Conservation (phyloP, 2,113 vertebrate species). For the Camelus bactrianus region DNA sequence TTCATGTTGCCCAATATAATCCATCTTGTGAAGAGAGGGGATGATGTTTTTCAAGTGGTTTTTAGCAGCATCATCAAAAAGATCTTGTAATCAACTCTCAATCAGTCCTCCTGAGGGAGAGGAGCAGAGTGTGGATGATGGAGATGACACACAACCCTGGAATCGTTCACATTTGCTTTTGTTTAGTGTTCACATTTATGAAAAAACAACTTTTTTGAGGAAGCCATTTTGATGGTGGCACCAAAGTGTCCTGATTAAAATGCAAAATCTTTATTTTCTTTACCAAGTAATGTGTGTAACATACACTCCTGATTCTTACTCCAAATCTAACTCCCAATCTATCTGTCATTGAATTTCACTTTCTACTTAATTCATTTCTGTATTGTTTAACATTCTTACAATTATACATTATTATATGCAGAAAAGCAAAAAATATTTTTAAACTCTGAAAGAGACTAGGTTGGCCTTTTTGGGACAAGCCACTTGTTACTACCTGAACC, state of each 20-base stretch:
- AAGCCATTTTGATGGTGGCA: background rate
- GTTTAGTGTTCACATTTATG: conserved; percentile 50
- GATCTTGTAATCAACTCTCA: conserved; percentile 67
- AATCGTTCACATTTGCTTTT: conserved; percentile 43
- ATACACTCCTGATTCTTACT: background rate
- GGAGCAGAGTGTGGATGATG: background rate
- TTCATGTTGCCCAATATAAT: conserved; percentile 70
- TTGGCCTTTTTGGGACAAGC: background rate
- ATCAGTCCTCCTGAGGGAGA: conserved; percentile 43
- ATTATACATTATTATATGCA: background rate
- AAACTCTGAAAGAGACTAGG: background rate
- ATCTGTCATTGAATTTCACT: background rate
- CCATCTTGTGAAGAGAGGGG: conserved; percentile 24
- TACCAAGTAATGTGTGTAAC: background rate
- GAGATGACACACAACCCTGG: conserved; percentile 29
- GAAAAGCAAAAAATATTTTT: background rate
- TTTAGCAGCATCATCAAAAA: conserved; percentile 73
- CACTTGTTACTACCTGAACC: background rate
- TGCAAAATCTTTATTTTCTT: background rate
- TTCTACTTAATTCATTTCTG: background rate
- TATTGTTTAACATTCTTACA: background rate
- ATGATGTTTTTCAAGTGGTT: conserved; percentile 50
- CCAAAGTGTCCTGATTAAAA: background rate
- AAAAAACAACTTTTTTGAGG: background rate
- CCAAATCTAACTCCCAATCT: background rate